phyloP scores from a whole-genome alignment of 1,140 invertebrate genomes.

The Lepeophtheirus salmonis region DNA sequence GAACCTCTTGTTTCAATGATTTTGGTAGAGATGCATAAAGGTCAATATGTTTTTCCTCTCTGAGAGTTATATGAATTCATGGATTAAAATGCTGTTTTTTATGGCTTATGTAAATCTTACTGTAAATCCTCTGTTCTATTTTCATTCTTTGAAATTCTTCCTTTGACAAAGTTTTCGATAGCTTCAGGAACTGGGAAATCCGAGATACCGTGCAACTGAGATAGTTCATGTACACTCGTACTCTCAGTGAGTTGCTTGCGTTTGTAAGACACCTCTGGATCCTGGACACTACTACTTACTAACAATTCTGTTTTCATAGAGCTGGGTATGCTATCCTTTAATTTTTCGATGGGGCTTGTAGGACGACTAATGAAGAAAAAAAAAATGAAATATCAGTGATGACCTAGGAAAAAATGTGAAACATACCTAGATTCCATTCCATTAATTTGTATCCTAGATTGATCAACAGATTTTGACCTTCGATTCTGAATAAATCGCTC shows the following conservation, averaged over 20 bases:
- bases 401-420: too few relatives aligned
- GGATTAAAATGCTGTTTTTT: not conserved
- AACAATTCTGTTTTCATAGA: conserved; percentile 1
- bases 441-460: not conserved
- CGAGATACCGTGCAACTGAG: conserved; percentile 2
- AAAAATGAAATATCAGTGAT: too few relatives aligned
- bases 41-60: not conserved
- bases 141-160: not conserved
- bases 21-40: conserved; percentile 7
- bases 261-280: not conserved
- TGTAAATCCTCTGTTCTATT: not conserved
- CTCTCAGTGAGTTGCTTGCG: conserved; percentile 1
- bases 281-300: conserved; percentile 2
- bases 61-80: not conserved
- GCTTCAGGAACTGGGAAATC: conserved; percentile 16
- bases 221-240: conserved; percentile 10
- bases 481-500: not conserved
- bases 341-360: not conserved
- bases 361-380: not conserved
- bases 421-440: not conserved
- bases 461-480: not conserved
- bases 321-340: not conserved
- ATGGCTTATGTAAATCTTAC: not conserved
- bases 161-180: not conserved
- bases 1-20: conserved; percentile 10